These are phyloP conservation scores for rat (Rattus norvegicus) DNA, from an alignment of 2,113 vertebrate species.

Conservation along the genomic window GRCr8 NC_086022.1:13472501-13473000, in stretches of 20 bases:
- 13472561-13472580: neutral
- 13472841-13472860: neutral
- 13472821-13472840: neutral
- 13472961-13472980: neutral
- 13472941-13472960: neutral
- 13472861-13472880: neutral
- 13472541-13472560: neutral
- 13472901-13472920: neutral
- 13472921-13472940: neutral
- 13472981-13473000: neutral
- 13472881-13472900: neutral
- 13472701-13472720: constrained; percentile 18
- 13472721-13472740: constrained; percentile 26
- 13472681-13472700: constrained; percentile 14
- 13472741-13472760: neutral
- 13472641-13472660: neutral
- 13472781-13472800: constrained; percentile 19
- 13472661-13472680: constrained; percentile 20
- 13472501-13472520: constrained; percentile 35
- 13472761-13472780: neutral
- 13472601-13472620: constrained; percentile 23
- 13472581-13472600: neutral
- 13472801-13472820: neutral
- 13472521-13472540: constrained; percentile 44
- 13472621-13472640: neutral